phyloP scores from a whole-genome alignment of 2,888 invertebrate species.

The Synanthedon myopaeformis region DNA sequence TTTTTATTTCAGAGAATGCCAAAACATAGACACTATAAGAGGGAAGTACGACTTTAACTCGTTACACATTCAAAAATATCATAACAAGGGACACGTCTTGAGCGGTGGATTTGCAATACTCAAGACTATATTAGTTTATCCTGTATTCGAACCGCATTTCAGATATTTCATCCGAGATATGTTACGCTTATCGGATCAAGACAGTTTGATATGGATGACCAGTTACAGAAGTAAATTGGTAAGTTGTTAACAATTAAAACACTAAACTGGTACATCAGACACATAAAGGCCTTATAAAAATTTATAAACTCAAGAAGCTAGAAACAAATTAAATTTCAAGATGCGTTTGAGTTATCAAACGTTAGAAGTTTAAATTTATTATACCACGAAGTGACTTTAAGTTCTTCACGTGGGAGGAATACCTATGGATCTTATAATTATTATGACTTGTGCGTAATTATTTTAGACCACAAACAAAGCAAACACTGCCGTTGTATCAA shows the following conservation, averaged over 20 bases:
- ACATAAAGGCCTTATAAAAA: too few species aligned
- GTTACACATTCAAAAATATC: conserved; percentile 41
- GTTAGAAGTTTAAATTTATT: neutral
- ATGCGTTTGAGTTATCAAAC: too few species aligned
- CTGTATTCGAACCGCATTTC: conserved; percentile 69
- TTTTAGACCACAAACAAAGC: conserved; percentile 32
- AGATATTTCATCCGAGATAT: conserved; percentile 73
- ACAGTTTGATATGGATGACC: conserved; percentile 44
- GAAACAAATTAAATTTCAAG: too few species aligned
- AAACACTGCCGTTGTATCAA: conserved; percentile 33
- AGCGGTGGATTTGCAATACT: conserved; percentile 29
- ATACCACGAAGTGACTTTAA: too few species aligned
- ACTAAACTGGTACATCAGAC: too few species aligned
- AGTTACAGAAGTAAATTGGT: conserved; percentile 57
- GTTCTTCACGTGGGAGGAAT: too few species aligned
- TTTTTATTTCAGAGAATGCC: conserved; percentile 30
- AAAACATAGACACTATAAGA: conserved; percentile 39
- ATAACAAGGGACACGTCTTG: conserved; percentile 19
- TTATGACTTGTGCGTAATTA: neutral
- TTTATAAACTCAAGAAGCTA: too few species aligned
- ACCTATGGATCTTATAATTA: too few species aligned
- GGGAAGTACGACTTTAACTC: conserved; percentile 38
- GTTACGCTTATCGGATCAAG: conserved; percentile 64
- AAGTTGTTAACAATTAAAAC: neutral
- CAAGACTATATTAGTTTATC: conserved; percentile 52